phyloP scores from a whole-genome alignment of 2,113 vertebrate species.

The Serranochromis macrocephalus region DNA sequence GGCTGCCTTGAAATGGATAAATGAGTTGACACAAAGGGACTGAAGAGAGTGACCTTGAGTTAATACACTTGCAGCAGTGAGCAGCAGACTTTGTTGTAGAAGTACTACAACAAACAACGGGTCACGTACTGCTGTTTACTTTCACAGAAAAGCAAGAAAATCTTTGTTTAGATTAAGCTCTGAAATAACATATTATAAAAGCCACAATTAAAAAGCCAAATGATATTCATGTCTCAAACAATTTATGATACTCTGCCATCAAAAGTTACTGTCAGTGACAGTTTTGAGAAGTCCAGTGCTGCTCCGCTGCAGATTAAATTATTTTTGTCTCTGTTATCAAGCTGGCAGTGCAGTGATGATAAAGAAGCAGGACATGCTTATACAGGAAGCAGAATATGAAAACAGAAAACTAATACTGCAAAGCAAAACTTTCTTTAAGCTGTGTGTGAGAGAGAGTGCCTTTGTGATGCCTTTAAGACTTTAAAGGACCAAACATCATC shows the following conservation, averaged over 20 bases:
- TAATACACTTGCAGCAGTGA: conserved; percentile 27
- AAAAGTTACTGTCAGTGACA: neutral
- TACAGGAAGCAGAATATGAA: neutral
- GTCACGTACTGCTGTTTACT: neutral
- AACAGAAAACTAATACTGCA: neutral
- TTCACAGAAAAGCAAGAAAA: neutral
- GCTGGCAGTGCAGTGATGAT: neutral
- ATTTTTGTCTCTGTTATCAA: neutral
- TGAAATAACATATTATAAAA: neutral
- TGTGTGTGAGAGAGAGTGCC: neutral
- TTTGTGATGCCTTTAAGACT: neutral
- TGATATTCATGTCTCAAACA: neutral
- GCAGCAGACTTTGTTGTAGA: neutral
- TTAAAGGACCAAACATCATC: neutral
- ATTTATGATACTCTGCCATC: neutral
- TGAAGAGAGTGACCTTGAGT: conserved; percentile 53
- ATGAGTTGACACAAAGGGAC: conserved; percentile 33
- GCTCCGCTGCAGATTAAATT: conserved; percentile 9
- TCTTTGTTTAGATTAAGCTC: neutral
- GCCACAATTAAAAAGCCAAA: neutral
- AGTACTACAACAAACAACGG: neutral
- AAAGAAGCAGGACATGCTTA: neutral
- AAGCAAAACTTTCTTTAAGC: neutral
- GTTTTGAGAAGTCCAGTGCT: conserved; percentile 5
- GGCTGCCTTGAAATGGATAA: conserved; percentile 54